These are phyloP conservation scores for Rhea americana DNA, from an alignment of 2,113 vertebrate species.

Conservation along the genomic window DNA sequence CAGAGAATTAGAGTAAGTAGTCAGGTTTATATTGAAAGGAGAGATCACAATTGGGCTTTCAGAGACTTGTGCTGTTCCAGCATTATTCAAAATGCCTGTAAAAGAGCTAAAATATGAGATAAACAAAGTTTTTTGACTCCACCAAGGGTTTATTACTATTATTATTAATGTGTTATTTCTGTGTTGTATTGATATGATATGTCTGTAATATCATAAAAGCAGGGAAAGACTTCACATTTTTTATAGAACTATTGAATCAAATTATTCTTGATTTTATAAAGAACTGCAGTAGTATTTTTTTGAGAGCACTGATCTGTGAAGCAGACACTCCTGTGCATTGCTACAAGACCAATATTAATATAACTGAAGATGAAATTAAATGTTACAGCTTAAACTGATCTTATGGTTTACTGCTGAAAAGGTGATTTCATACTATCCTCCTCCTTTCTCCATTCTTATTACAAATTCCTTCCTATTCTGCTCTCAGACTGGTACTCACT, in stretches of 20 bases:
- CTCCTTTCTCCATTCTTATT: not conserved
- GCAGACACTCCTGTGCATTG: not conserved
- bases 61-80: not conserved
- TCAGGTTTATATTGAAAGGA: not conserved
- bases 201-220: not conserved
- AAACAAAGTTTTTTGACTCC: too few species aligned
- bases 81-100: not conserved
- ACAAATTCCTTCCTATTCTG: not conserved
- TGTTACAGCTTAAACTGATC: not conserved
- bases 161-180: not conserved
- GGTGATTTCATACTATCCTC: not conserved
- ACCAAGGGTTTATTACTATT: too few species aligned
- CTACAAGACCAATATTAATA: not conserved
- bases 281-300: not conserved
- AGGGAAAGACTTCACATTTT: not conserved
- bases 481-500: not conserved
- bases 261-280: not conserved
- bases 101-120: not conserved
- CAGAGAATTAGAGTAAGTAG: not conserved
- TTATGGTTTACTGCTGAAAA: not conserved
- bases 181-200: not conserved
- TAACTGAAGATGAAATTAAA: not conserved
- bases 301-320: not conserved
- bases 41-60: not conserved
- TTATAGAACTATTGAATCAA: not conserved